These are phyloP conservation scores for Micoletzkya japonica DNA, from an alignment of 2,888 invertebrate species.

Conservation along the genomic window DNA sequence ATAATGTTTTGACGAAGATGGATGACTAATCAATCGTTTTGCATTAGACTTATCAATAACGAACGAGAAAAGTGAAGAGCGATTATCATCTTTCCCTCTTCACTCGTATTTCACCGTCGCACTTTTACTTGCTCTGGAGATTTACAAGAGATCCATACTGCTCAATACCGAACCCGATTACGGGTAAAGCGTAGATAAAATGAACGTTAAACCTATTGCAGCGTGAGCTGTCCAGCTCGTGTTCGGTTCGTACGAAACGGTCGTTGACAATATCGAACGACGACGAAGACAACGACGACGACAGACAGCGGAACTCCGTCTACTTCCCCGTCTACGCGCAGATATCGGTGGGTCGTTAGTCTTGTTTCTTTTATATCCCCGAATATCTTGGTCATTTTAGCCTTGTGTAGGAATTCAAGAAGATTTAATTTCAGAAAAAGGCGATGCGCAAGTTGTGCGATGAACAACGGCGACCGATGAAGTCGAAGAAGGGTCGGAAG, in stretches of 20 bases:
- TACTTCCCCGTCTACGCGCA: constrained; percentile 18
- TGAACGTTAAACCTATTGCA: too few relatives aligned
- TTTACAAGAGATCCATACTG: too few relatives aligned
- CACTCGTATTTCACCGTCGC: too few relatives aligned
- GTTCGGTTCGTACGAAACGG: neutral
- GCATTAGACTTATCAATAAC: too few relatives aligned
- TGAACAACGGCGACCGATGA: neutral
- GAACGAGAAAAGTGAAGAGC: too few relatives aligned
- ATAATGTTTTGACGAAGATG: too few relatives aligned
- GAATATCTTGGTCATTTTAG: neutral
- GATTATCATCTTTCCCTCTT: too few relatives aligned
- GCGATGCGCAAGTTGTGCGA: constrained; percentile 14
- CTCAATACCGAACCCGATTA: too few relatives aligned
- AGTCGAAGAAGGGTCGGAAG: neutral
- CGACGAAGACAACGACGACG: neutral
- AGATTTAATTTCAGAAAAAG: constrained; percentile 14
- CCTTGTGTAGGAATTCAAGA: neutral
- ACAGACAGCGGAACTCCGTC: constrained; percentile 4
- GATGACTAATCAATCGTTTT: too few relatives aligned
- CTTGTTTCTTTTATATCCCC: neutral
- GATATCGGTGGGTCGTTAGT: constrained; percentile 9
- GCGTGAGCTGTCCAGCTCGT: neutral
- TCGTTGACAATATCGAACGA: neutral
- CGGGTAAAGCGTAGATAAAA: too few relatives aligned
- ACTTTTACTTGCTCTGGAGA: too few relatives aligned